These are phyloP conservation scores for Rhingia campestris DNA, from an alignment of 2,888 invertebrate species.

Conservation along the genomic window DNA sequence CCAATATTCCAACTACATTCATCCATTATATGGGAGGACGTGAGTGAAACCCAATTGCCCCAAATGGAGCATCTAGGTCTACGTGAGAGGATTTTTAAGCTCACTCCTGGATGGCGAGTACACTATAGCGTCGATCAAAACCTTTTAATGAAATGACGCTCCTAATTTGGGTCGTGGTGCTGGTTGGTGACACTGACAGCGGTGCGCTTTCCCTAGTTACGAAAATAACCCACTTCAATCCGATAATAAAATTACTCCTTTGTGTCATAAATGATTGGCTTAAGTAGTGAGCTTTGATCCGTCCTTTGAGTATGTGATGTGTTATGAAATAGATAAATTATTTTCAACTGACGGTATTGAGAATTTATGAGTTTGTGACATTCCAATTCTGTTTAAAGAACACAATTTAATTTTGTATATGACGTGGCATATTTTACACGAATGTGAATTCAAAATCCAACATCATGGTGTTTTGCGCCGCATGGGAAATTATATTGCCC, in stretches of 20 bases:
- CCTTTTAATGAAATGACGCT: conserved; percentile 25
- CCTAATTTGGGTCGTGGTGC: background rate
- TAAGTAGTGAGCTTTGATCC: too few relatives aligned
- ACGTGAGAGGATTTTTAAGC: conserved; percentile 43
- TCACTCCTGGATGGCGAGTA: conserved; percentile 1
- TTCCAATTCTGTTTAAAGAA: too few relatives aligned
- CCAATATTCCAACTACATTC: background rate
- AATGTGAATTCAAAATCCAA: too few relatives aligned
- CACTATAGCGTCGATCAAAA: background rate
- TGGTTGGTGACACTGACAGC: conserved; percentile 22
- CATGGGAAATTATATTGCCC: too few relatives aligned
- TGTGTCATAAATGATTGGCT: too few relatives aligned
- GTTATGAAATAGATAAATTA: too few relatives aligned
- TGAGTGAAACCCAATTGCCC: conserved; percentile 12
- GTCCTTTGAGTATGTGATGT: too few relatives aligned
- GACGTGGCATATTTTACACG: too few relatives aligned
- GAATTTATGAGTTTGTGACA: too few relatives aligned
- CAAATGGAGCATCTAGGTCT: conserved; percentile 18
- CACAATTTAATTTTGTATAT: too few relatives aligned
- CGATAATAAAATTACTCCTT: conserved; percentile 1
- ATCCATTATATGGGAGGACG: background rate
- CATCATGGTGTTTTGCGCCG: too few relatives aligned
- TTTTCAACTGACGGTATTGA: too few relatives aligned
- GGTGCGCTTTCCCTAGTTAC: conserved; percentile 3
- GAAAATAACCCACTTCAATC: background rate